These are phyloP conservation scores for Gnathonemus echidnorhynchus DNA, from an alignment of 2,113 vertebrate genomes.

Conservation along the genomic window DNA sequence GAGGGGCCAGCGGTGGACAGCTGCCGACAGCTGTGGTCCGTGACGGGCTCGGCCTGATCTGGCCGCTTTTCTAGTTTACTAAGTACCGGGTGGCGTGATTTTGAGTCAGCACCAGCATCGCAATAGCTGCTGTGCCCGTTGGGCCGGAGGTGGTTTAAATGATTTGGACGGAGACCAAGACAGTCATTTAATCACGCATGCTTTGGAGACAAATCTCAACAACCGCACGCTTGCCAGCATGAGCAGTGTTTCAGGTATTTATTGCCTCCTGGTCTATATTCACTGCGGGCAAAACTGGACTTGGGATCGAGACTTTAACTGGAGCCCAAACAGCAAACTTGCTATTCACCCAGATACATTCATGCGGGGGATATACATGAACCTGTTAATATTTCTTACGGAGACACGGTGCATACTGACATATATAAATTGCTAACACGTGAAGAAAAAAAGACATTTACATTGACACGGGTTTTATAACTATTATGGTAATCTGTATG, in stretches of 20 bases:
- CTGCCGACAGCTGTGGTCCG: neutral
- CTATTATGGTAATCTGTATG: neutral
- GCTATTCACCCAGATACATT: neutral
- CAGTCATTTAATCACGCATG: neutral
- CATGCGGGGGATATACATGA: neutral
- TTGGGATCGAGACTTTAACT: neutral
- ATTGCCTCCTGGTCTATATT: neutral
- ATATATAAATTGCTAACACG: conserved; percentile 14
- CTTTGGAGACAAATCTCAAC: neutral
- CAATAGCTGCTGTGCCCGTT: neutral
- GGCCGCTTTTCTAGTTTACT: neutral
- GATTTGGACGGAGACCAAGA: neutral
- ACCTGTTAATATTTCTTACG: neutral
- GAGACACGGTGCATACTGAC: neutral
- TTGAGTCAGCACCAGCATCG: neutral
- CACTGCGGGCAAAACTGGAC: neutral
- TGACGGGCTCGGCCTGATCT: neutral
- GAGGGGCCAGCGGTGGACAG: neutral
- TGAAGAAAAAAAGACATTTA: neutral
- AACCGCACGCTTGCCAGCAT: neutral
- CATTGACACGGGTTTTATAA: neutral
- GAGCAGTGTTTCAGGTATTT: neutral
- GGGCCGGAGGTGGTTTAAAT: neutral
- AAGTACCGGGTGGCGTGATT: neutral
- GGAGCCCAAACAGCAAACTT: neutral